Evolutionary conservation across 2,113 vertebrate genomes (phyloP).

Genomic region (Spea multiplicata): DNA sequence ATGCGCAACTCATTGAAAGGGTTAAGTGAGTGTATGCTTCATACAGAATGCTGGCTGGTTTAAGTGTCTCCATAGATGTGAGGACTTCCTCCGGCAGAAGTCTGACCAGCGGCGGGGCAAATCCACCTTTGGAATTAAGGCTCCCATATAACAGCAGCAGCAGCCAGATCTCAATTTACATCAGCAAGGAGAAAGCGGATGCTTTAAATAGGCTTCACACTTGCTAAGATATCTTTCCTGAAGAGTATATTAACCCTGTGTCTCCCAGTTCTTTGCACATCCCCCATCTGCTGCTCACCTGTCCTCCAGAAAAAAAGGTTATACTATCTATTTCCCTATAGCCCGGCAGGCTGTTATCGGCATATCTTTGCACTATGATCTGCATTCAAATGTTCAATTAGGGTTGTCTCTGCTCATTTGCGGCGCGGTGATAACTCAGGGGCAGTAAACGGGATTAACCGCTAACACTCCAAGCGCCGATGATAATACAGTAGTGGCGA

Average conservation of each 20-base stretch:
- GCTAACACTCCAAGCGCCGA: not conserved
- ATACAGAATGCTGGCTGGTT: not conserved
- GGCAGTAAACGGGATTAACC: not conserved
- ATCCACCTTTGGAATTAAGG: conserved; percentile 11
- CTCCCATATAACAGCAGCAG: conserved; percentile 35
- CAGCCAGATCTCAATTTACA: conserved; percentile 37
- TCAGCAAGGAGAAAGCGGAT: conserved; percentile 15
- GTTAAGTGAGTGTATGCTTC: not conserved
- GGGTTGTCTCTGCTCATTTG: not conserved
- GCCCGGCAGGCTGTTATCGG: not conserved
- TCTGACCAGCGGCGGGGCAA: not conserved
- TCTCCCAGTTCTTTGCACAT: not conserved
- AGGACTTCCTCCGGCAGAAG: conserved; percentile 9
- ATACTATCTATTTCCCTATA: not conserved
- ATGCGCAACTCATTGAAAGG: too few species aligned
- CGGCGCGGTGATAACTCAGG: not conserved
- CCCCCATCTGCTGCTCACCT: not conserved
- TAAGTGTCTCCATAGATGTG: conserved; percentile 24
- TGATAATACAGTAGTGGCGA: not conserved
- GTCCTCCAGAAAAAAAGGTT: too few species aligned
- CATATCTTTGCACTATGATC: not conserved
- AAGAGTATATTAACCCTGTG: not conserved
- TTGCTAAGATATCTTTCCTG: too few species aligned
- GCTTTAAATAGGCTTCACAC: conserved; percentile 15
- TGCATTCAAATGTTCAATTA: not conserved